Percentiles rank a stretch among this genome's conserved stretches.
Conservation (phyloP, 2,888 invertebrate species). For the Hypsopygia costalis region DNA sequence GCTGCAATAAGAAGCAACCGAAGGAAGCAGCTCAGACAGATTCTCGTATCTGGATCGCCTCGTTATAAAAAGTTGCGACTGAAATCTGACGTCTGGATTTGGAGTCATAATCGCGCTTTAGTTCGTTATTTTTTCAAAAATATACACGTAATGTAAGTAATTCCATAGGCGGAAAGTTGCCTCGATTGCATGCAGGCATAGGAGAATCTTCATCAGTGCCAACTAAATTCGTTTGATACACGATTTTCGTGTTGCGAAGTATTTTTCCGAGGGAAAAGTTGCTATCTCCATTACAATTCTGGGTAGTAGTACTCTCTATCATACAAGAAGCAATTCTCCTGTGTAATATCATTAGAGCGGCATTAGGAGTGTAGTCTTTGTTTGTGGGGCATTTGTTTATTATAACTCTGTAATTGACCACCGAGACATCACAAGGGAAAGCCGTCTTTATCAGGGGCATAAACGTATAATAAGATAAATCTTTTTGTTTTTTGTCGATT, state of each 20-base stretch:
- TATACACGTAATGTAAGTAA: constrained; percentile 46
- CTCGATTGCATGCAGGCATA: constrained; percentile 32
- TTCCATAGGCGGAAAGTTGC: constrained; percentile 58
- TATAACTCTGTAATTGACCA: constrained; percentile 53
- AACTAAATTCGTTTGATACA: constrained; percentile 56
- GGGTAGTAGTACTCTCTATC: constrained; percentile 27
- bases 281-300: constrained; percentile 43
- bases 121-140: constrained; percentile 40
- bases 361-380: constrained; percentile 28
- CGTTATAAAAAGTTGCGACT: too few species aligned
- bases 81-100: too few species aligned
- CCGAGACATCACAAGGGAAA: constrained; percentile 59
- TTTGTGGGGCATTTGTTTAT: constrained; percentile 25
- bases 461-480: constrained; percentile 45
- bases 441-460: constrained; percentile 53
- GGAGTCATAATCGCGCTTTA: too few species aligned
- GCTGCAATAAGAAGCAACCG: too few species aligned
- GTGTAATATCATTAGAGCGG: constrained; percentile 52
- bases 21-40: too few species aligned
- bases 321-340: constrained; percentile 52
- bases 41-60: too few species aligned
- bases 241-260: constrained; percentile 41
- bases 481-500: constrained; percentile 38
- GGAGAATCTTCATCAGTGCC: constrained; percentile 52
- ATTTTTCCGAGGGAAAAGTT: constrained; percentile 46